Evolutionary conservation across 2,888 invertebrate genomes (phyloP), one percentile per base, ranked within the genome.

Genomic region (Leptogaster cylindrica): DNA sequence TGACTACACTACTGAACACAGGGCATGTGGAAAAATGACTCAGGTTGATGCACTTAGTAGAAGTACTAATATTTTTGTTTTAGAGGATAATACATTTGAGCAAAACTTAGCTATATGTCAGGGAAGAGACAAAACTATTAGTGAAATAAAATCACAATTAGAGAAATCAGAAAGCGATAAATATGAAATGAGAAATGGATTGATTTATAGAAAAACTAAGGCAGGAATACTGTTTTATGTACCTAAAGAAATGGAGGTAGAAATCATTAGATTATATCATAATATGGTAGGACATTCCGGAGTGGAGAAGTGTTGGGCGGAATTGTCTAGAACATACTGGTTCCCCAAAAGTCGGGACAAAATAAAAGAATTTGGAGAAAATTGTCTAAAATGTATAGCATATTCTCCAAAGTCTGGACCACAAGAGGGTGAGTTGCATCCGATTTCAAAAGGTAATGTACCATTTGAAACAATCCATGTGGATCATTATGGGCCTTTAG

Each of bases 401-500:
- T 74, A 68, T 39, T 77, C 76, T 39, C 71, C 73, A 8, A 79
- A 80, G 68, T 44, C 55, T 0, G 70, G 70, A 0, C 69, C 71
- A 2, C 50, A 50, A 8, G 74, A 75, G 52, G 79, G 79, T 12
- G 70, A 72, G 8, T 65, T 81, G 2, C 74, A 80, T 65, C 77
- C 77, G 0, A 81, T 81, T 27, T 74, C 75, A 12, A 80, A 81
- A 58, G 70, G 75, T 4, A 67, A 73, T 0, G 70, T 74, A 4
- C 80, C 80, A 0, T 78, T 82, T 48, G 75, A 80, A 52, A 79
- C 77, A 0, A 14, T 82, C 7, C 79, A 81, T 64, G 12, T 68
- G 0, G 80, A 82, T 68, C 81, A 81, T 69, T 65, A 79, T 5
- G 79, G 81, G 1, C 79, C 79, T 2, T 79, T 80, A 64, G 72